A percentile compares a stretch with the other conserved stretches of the same genome.
These are phyloP conservation scores for Tiliacea aurago DNA, from an alignment of 2,888 invertebrate genomes.

Conservation along the genomic window DNA sequence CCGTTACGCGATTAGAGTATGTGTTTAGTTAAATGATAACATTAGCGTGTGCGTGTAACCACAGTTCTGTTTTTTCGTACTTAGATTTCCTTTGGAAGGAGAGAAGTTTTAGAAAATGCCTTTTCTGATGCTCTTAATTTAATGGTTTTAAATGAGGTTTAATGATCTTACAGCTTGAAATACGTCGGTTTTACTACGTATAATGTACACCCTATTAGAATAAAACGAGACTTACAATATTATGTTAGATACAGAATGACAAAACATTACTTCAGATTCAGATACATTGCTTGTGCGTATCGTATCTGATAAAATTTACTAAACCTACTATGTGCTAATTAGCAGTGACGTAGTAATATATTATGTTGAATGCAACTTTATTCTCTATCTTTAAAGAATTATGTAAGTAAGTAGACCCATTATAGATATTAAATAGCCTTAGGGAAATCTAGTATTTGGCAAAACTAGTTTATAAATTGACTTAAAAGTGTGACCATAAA, in stretches of 20 bases:
- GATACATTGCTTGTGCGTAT: constrained; percentile 2
- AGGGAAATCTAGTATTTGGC: not conserved
- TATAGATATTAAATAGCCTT: not conserved
- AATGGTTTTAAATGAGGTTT: constrained; percentile 1
- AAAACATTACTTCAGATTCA: constrained; percentile 5
- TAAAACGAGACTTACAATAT: not conserved
- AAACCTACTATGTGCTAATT: not conserved
- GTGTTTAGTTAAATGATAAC: constrained; percentile 56
- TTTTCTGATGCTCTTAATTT: constrained; percentile 17
- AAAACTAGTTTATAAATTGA: constrained; percentile 11
- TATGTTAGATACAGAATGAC: constrained; percentile 7
- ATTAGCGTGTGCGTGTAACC: constrained; percentile 30
- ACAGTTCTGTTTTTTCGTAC: constrained; percentile 14
- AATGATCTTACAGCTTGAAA: not conserved
- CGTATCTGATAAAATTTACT: constrained; percentile 9
- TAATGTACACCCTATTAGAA: not conserved
- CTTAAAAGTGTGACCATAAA: constrained; percentile 3
- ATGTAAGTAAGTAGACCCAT: not conserved
- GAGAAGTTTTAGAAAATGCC: not conserved
- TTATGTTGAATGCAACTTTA: constrained; percentile 4
- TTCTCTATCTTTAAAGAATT: not conserved
- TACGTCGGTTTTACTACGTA: not conserved
- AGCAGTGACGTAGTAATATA: constrained; percentile 14
- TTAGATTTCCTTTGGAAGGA: constrained; percentile 6
- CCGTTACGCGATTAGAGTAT: constrained; percentile 50